These are phyloP conservation scores for western clawed frog (Xenopus tropicalis) DNA, from an alignment of 2,113 vertebrate genomes.

Conservation along the genomic window UCB_Xtro_10.0 CM004450.2:98128001-98128500, in stretches of 20 bases:
- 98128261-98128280: conserved; percentile 56
- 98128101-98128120: background rate
- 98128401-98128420: too few species aligned
- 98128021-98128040: conserved; percentile 62
- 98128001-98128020: conserved; percentile 45
- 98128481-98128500: too few species aligned
- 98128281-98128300: conserved; percentile 38
- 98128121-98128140: conserved; percentile 55
- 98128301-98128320: conserved; percentile 53
- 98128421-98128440: too few species aligned
- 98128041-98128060: conserved; percentile 58
- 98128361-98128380: background rate
- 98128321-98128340: conserved; percentile 65
- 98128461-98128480: too few species aligned
- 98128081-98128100: conserved; percentile 43
- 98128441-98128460: too few species aligned
- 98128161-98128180: conserved; percentile 59
- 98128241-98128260: conserved; percentile 63
- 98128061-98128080: conserved; percentile 47
- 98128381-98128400: too few species aligned
- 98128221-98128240: conserved; percentile 57
- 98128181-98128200: conserved; percentile 54
- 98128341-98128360: conserved; percentile 61
- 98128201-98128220: conserved; percentile 59
- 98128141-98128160: conserved; percentile 51